Evolutionary conservation across 2,888 invertebrate genomes (phyloP).

Genomic region (Sminthurides aquaticus): DNA sequence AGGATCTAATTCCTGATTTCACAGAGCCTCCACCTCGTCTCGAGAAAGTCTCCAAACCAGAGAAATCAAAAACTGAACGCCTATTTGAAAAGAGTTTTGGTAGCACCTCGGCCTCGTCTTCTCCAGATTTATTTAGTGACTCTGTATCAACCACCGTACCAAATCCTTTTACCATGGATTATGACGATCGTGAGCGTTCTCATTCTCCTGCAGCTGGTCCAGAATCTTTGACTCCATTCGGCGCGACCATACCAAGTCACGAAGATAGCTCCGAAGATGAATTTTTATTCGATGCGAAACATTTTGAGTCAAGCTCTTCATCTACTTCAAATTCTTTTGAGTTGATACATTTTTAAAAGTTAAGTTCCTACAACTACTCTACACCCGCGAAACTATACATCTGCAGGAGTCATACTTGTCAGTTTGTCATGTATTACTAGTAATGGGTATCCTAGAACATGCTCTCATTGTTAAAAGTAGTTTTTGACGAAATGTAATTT

Average conservation of each 20-base stretch:
- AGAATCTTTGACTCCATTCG: constrained; percentile 31
- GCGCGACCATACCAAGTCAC: constrained; percentile 30
- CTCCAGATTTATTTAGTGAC: constrained; percentile 20
- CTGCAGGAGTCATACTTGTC: too few relatives aligned
- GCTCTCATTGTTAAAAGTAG: too few relatives aligned
- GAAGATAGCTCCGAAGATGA: constrained; percentile 38
- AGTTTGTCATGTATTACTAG: too few relatives aligned
- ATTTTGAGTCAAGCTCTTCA: constrained; percentile 36
- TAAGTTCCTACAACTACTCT: too few relatives aligned
- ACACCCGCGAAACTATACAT: too few relatives aligned
- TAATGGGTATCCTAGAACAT: too few relatives aligned
- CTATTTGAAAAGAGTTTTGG: constrained; percentile 6
- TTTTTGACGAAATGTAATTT: too few relatives aligned
- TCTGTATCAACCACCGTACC: background rate
- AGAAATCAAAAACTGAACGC: background rate
- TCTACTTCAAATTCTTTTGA: constrained; percentile 38
- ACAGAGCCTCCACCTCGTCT: background rate
- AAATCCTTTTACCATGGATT: background rate
- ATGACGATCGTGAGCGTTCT: background rate
- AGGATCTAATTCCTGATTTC: background rate
- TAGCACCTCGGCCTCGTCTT: constrained; percentile 19
- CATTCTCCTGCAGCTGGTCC: constrained; percentile 25
- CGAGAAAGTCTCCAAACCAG: background rate
- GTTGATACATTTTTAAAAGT: constrained; percentile 23
- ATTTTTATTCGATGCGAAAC: constrained; percentile 39